Conservation (phyloP, 2,888 invertebrate species). For the Conus canariensis region DNA sequence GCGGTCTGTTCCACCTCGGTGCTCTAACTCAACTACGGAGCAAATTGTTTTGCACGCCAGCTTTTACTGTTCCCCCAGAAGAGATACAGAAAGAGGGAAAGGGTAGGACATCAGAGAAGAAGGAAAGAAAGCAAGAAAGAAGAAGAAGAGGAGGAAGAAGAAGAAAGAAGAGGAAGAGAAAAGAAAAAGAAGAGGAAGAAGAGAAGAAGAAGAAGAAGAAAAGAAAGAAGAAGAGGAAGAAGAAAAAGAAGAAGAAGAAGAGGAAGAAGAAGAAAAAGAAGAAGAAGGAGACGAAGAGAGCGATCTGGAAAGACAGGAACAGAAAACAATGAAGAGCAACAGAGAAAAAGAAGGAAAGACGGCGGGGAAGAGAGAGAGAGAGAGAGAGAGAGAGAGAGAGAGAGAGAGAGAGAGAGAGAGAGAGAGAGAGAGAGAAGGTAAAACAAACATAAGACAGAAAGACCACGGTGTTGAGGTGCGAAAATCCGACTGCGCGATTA, state of each 20-base stretch:
- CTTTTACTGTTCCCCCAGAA: no score
- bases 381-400: not conserved
- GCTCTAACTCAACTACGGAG: not conserved
- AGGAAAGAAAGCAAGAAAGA: not conserved
- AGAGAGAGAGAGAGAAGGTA: not conserved
- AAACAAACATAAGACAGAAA: not conserved
- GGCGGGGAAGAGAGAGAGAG: conserved; percentile 39
- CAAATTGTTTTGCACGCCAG: not conserved
- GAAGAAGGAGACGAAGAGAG: not conserved
- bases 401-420: conserved; percentile 34
- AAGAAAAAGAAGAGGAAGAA: not conserved
- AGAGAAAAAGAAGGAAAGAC: conserved; percentile 40
- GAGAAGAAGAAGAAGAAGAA: not conserved
- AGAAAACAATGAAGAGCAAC: conserved; percentile 9
- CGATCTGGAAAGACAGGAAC: not conserved
- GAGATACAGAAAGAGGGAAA: not conserved
- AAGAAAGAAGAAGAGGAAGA: not conserved
- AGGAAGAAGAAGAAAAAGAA: not conserved
- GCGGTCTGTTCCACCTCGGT: no score
- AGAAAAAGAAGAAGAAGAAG: not conserved
- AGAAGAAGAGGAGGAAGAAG: not conserved
- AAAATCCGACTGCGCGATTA: no score
- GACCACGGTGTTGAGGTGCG: not conserved
- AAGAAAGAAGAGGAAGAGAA: not conserved
- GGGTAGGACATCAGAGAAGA: not conserved